Evolutionary conservation across 2,888 invertebrate genomes (phyloP).

Genomic region (Ernsta delagoae): DNA sequence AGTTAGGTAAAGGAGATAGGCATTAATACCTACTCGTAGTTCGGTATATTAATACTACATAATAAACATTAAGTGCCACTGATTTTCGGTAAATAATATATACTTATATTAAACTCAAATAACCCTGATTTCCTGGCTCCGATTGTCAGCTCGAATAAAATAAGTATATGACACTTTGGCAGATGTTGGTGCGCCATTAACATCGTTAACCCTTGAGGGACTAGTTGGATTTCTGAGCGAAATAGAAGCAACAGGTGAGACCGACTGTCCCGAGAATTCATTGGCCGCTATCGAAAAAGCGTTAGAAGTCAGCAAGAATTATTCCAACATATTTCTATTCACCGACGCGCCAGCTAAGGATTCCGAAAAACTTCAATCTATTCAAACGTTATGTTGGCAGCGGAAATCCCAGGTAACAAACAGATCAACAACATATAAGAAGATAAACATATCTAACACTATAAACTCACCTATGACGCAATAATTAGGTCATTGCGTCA

Average conservation of each 20-base stretch:
- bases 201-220: constrained; percentile 27
- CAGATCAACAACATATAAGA: too few relatives aligned
- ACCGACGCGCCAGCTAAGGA: constrained; percentile 66
- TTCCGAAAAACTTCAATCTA: constrained; percentile 38
- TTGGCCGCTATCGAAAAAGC: constrained; percentile 61
- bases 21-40: too few relatives aligned
- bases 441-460: too few relatives aligned
- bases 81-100: too few relatives aligned
- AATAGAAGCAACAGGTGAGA: constrained; percentile 47
- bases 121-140: neutral
- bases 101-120: neutral
- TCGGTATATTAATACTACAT: too few relatives aligned
- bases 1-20: too few relatives aligned
- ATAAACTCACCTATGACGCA: too few relatives aligned
- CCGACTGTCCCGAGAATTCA: constrained; percentile 62
- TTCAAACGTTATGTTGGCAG: constrained; percentile 46
- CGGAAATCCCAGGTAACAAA: constrained; percentile 46
- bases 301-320: constrained; percentile 51
- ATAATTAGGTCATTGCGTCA: too few relatives aligned
- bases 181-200: constrained; percentile 45
- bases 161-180: neutral
- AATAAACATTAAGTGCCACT: too few relatives aligned
- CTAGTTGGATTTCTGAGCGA: constrained; percentile 39
- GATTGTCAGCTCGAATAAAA: neutral
- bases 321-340: constrained; percentile 61